phyloP scores from a whole-genome alignment of 2,113 vertebrate species.

The Felis chaus region DNA sequence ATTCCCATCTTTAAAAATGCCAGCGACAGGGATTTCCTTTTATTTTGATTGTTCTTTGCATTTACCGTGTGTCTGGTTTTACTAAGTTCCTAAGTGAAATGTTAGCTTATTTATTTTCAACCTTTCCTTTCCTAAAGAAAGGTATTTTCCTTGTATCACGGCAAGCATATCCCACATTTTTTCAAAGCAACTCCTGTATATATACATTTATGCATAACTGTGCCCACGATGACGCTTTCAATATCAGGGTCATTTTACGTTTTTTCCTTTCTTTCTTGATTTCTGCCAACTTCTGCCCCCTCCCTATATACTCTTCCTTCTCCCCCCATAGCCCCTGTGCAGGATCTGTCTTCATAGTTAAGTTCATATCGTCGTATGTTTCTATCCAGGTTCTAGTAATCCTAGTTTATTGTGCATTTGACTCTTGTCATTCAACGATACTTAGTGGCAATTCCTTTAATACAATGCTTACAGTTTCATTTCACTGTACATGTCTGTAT shows the following conservation, averaged over 20 bases:
- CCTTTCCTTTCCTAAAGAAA: background rate
- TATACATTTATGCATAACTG: too few species aligned
- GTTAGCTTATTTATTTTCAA: background rate
- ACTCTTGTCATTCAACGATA: background rate
- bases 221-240: background rate
- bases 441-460: background rate
- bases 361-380: background rate
- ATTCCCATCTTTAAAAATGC: background rate
- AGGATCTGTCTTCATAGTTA: background rate
- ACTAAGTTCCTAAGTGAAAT: background rate
- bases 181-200: background rate
- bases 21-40: background rate
- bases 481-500: background rate
- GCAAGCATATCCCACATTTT: background rate
- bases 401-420: background rate
- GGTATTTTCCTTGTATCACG: background rate
- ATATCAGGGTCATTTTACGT: background rate
- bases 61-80: background rate
- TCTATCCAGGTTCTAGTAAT: background rate
- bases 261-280: background rate
- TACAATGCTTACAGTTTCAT: background rate
- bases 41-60: background rate
- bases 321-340: too few species aligned
- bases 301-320: background rate
- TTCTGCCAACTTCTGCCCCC: background rate